Base-by-base conservation (phyloP, 64 coral and sea anemone species). In the Montipora sp. region DNA sequence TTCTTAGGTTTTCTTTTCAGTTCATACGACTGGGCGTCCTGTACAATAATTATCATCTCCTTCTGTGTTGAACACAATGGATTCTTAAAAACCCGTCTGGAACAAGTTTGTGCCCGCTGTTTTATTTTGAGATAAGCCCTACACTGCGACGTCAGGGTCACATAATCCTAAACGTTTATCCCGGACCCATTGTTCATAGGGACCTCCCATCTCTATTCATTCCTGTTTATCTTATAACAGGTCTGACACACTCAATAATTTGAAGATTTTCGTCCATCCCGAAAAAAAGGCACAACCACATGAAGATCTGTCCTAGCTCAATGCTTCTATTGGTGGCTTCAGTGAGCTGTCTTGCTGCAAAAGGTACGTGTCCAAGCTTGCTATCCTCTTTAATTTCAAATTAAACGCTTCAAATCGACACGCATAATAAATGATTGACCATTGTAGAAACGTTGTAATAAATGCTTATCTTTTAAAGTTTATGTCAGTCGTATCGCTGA, bases 331-430 rank as follows among this genome's bases (percentile, higher is more conserved):
- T 61, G 23, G 23, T 63, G 20, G 7, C 59, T 24, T 43, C 53
- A 8, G 53, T 82, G 4, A 44, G 27, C 55, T 63, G 58, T 24
- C 36, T 82, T 11, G 57, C 24, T 18, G 24, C 12, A 27, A 14
- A 46, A 82, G 80, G 80, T 82, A 82, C 11, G 75, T 78, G 75
- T 13, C 18, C 15, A 5, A 78, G 46, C 75, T 50, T 78, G 75
- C 16, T 49, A 12, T 7, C 60, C 60, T 21, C 5, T 23, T 71
- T 20, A 20, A 20, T 23, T 71, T 23, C 68, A 71, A 19, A 71
- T 22, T 3, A 21, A n/a, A 7, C 21, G 20, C 68, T 15, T 23
- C 8, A 66, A 13, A 36, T 36, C 36, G 36, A 36, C 36, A 18
- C 63, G 4, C 18, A 13, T 13, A n/a, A 18, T 13, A 18, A 68